These are phyloP conservation scores for Xanthorhoe spadicearia DNA, from an alignment of 2,888 invertebrate species.

Conservation along the genomic window DNA sequence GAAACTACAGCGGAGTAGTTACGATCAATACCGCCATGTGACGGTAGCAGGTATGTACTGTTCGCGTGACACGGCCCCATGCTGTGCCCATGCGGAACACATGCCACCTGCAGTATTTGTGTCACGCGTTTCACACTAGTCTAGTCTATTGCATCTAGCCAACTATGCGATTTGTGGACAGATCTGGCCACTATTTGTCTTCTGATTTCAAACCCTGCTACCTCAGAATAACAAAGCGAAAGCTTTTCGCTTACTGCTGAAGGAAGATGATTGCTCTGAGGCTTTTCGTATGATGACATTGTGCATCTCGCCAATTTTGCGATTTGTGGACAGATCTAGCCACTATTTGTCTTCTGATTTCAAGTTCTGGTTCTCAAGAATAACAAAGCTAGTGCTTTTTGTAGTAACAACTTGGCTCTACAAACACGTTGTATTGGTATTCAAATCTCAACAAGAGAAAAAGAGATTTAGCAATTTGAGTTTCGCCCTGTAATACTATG, in stretches of 20 bases:
- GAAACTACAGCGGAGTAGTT: background rate
- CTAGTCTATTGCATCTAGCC: slow-evolving; percentile 53
- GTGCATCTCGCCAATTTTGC: slow-evolving; percentile 45
- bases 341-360: slow-evolving; percentile 6
- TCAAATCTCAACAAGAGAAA: no score
- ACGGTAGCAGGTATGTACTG: slow-evolving; percentile 2
- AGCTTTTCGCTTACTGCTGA: background rate
- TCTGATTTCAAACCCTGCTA: no score
- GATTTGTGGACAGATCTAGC: slow-evolving; percentile 19
- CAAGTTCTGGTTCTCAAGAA: no score
- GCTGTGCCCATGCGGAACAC: slow-evolving; percentile 35
- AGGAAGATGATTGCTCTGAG: no score
- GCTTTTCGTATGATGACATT: no score
- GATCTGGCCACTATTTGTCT: slow-evolving; percentile 19
- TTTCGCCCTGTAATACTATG: no score
- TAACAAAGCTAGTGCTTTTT: background rate
- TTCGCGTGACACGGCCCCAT: slow-evolving; percentile 32
- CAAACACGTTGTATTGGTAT: no score
- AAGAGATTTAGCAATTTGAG: no score
- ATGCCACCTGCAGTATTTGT: slow-evolving; percentile 49
- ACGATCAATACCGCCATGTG: slow-evolving; percentile 16
- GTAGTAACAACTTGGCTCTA: no score
- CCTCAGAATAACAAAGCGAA: no score
- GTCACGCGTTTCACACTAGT: slow-evolving; percentile 62
- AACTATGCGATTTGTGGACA: slow-evolving; percentile 10